phyloP scores from a whole-genome alignment of 2,797 vertebrate species.

The Tamandua tetradactyla region DNA sequence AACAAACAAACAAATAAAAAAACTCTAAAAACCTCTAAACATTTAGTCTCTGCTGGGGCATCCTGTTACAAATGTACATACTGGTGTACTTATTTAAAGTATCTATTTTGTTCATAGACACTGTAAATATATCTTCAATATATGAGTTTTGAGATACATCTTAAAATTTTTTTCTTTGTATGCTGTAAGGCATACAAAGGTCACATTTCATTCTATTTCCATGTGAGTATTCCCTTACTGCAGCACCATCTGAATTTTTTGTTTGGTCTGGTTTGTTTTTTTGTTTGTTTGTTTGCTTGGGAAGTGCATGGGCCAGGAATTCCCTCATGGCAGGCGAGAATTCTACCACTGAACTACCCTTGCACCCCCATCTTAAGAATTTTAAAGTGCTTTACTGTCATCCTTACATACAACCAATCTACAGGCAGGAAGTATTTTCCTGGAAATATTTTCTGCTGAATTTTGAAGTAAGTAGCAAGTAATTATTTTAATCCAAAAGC shows the following conservation, averaged over 20 bases:
- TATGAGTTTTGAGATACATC: neutral
- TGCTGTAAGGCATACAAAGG: too few relatives aligned
- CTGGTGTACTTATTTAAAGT: neutral
- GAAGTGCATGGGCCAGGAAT: too few relatives aligned
- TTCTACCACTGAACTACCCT: too few relatives aligned
- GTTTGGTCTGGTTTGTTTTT: too few relatives aligned
- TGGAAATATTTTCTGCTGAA: conserved; percentile 6
- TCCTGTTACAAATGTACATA: neutral
- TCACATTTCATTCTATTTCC: too few relatives aligned
- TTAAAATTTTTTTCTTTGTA: too few relatives aligned
- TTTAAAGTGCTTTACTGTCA: neutral
- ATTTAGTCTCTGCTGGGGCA: neutral
- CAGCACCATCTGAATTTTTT: too few relatives aligned
- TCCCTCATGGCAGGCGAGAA: too few relatives aligned
- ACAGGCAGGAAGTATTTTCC: neutral
- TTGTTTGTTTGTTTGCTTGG: too few relatives aligned
- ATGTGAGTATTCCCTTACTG: too few relatives aligned
- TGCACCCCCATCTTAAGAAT: neutral
- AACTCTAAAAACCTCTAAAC: neutral
- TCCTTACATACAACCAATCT: neutral
- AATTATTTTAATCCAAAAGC: neutral
- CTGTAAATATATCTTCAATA: neutral
- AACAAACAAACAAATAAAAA: too few relatives aligned
- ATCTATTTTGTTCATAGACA: neutral
- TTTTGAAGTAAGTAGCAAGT: conserved; percentile 23